Evolutionary conservation across 2,113 vertebrate genomes (phyloP).

Genomic region (Dicrurus megarhynchus): DNA sequence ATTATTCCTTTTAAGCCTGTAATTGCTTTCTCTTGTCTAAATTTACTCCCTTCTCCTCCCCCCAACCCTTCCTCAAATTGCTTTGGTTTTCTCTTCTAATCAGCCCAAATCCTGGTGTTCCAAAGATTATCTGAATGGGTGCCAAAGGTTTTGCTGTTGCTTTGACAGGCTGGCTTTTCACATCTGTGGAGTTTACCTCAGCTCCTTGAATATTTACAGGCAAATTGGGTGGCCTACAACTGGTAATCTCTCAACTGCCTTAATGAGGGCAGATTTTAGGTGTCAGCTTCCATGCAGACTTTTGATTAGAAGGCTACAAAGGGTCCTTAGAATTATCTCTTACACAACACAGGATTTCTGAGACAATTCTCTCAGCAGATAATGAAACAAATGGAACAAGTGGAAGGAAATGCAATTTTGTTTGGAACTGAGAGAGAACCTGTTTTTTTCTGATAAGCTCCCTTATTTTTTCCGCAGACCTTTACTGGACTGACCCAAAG

Average conservation of each 20-base stretch:
- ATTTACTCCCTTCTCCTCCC: constrained; percentile 23
- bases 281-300: constrained; percentile 8
- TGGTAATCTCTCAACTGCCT: neutral
- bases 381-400: constrained; percentile 4
- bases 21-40: constrained; percentile 70
- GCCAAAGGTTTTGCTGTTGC: constrained; percentile 24
- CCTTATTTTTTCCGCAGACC: neutral
- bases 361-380: neutral
- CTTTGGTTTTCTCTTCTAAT: constrained; percentile 55
- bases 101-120: constrained; percentile 39
- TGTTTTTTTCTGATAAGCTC: neutral
- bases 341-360: constrained; percentile 5
- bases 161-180: neutral
- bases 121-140: neutral
- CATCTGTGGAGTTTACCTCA: neutral
- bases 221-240: neutral
- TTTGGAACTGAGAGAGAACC: neutral
- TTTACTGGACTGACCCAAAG: neutral
- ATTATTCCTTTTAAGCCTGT: constrained; percentile 67
- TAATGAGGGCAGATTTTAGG: constrained; percentile 38
- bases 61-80: neutral
- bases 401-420: neutral
- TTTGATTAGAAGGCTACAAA: constrained; percentile 37
- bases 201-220: neutral
- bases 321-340: constrained; percentile 18